phyloP scores from a whole-genome alignment of 1,140 invertebrate species.

The Daktulosphaira vitifoliae region DNA sequence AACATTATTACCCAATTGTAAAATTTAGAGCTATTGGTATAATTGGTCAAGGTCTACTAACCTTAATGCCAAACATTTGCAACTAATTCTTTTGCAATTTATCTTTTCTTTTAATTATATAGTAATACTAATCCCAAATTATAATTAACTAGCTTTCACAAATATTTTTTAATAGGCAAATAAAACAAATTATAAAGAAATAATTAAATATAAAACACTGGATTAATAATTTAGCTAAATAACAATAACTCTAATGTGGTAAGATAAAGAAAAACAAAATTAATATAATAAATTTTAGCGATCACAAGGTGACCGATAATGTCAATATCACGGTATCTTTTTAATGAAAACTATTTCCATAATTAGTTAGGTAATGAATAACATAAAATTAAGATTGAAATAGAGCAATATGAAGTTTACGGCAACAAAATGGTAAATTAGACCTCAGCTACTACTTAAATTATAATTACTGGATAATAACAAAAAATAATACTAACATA shows the following conservation, averaged over 20 bases:
- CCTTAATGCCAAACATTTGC: no score
- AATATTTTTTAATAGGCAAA: conserved; percentile 10
- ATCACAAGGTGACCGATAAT: background rate
- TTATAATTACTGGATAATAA: conserved; percentile 3
- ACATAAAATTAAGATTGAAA: background rate
- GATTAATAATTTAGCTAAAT: conserved; percentile 27
- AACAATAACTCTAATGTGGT: conserved; percentile 20
- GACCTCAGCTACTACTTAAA: conserved; percentile 8
- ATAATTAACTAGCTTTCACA: conserved; percentile 1
- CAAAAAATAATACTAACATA: conserved; percentile 1
- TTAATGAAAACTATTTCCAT: conserved; percentile 28
- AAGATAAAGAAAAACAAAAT: conserved; percentile 23
- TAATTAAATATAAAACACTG: conserved; percentile 21
- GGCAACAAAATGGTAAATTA: conserved; percentile 14
- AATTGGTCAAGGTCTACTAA: no score
- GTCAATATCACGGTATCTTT: conserved; percentile 16
- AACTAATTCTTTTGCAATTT: no score
- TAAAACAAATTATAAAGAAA: conserved; percentile 18
- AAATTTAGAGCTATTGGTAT: no score
- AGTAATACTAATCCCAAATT: no score
- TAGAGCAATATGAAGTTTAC: no score
- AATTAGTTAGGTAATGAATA: background rate
- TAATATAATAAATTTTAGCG: conserved; percentile 9
- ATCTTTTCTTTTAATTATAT: no score
- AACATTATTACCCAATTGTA: no score